Evolutionary conservation across 1,140 invertebrate species (phyloP), one percentile per base, ranked within the genome.

Genomic region (Aphelenchoides fujianensis): DNA sequence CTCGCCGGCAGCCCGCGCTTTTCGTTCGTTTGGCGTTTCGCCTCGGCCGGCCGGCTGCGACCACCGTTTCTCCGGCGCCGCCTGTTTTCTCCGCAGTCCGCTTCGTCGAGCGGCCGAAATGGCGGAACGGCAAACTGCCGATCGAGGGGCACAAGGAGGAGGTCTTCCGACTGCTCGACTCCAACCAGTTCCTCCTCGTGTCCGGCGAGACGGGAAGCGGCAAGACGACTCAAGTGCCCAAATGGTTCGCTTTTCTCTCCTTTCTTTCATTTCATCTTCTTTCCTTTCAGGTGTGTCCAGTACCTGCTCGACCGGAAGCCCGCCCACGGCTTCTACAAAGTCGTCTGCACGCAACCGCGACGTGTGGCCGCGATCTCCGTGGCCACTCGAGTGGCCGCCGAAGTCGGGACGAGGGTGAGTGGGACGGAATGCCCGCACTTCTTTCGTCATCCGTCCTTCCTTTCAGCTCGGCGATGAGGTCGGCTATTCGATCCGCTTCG

Each of bases 281-380:
- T n/a, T n/a, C n/a, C n/a, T n/a, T n/a, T n/a, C n/a, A n/a, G n/a
- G n/a, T 95, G 93, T 85, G 91, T 95, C 0, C 93, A 97, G 77
- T 95, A 90, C 87, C 90, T 93, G 0, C 12, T 30, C 12, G 5
- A 7, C 23, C 5, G 55, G 1, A 19, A 68, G 16, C 0, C 5
- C 16, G 37, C n/a, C 34, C n/a, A 37, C 23, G 52, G 59, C 12
- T 35, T 3, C 2, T 57, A 48, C 28, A 81, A 86, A 72, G 86
- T 98, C 82, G 94, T 90, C 0, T 88, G 98, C 1, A 98, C 96
- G 0, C 94, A 99, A 85, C 96, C 96, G 0, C 88, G 96, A 57
- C 87, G 96, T 85, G 93, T 98, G 0, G 96, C 96, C 19, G 94
- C 96, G 0, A 94, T 96, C 69, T 91, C 92, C 1, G 97, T 98